Evolutionary conservation across 2,888 invertebrate genomes (phyloP), one percentile per base, ranked within the genome.

Genomic region (Proisotoma minuta): DNA sequence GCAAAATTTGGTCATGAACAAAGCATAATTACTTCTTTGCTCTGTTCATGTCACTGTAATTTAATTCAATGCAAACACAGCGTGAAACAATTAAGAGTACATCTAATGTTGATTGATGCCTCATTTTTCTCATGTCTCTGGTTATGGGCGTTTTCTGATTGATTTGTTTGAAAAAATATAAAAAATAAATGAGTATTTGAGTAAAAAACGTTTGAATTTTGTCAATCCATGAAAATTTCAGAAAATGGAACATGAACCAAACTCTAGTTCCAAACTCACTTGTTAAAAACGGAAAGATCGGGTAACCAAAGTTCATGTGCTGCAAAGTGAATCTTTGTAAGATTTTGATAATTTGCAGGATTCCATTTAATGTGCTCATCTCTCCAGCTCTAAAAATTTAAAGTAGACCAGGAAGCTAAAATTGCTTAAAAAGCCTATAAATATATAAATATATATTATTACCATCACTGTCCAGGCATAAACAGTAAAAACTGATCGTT

Each of bases 231-330:
- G n/a, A n/a, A n/a, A n/a, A n/a, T n/a, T n/a, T n/a, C n/a, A n/a
- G n/a, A n/a, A n/a, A n/a, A n/a, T n/a, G n/a, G n/a, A n/a, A n/a
- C n/a, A n/a, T n/a, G n/a, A n/a, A n/a, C n/a, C n/a, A n/a, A n/a
- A n/a, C n/a, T n/a, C n/a, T 48, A 48, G n/a, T 8, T 48, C 5
- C n/a, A 48, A 48, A 18, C 18, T 48, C 53, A 76, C 76, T 75
- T 77, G 71, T 89, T 90, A 73, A 86, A 84, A 22, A 88, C 81
- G 67, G 82, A 82, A 65, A 89, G 80, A 77, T 88, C 89, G 2
- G 89, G 91, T 77, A 84, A 83, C 88, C 91, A 91, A 71, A 90
- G 80, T 76, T 88, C 87, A 77, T 85, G 86, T 61, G 84, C 84
- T 10, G 84, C 83, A 74, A 87, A 79, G 76, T 86, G 82, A 49